Evolutionary conservation across 2,113 vertebrate species (phyloP).

Genomic region (Pollachius pollachius): DNA sequence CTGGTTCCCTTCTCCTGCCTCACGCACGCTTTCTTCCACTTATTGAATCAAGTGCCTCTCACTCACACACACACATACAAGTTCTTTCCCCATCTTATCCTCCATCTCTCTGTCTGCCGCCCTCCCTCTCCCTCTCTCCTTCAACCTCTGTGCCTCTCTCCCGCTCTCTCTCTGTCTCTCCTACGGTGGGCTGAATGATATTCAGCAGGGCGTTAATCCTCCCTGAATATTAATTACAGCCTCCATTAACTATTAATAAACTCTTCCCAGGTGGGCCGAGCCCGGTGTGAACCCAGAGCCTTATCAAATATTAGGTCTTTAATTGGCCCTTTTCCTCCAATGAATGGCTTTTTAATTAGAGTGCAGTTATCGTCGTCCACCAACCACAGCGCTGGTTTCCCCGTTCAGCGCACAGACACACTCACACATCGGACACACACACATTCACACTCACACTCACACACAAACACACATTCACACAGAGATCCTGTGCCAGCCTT

Average conservation of each 20-base stretch:
- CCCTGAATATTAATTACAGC: slow-evolving; percentile 71
- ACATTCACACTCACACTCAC: too few species aligned
- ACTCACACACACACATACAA: slow-evolving; percentile 16
- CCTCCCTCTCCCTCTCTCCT: slow-evolving; percentile 12
- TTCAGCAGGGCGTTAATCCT: slow-evolving; percentile 54
- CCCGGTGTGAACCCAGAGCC: slow-evolving; percentile 63
- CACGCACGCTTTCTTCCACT: too few species aligned
- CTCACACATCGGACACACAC: too few species aligned
- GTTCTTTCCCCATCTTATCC: slow-evolving; percentile 29
- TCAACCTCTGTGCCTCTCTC: background rate
- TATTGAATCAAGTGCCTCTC: too few species aligned
- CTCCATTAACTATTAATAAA: slow-evolving; percentile 74
- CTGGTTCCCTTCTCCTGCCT: background rate
- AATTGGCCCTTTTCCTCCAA: slow-evolving; percentile 72
- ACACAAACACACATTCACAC: too few species aligned
- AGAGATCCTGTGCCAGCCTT: slow-evolving; percentile 43
- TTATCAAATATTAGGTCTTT: slow-evolving; percentile 74
- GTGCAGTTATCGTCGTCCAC: slow-evolving; percentile 60
- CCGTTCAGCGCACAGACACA: slow-evolving; percentile 51
- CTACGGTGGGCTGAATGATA: slow-evolving; percentile 39
- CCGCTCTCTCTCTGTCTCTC: slow-evolving; percentile 2
- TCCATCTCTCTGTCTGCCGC: slow-evolving; percentile 22
- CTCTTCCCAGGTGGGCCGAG: slow-evolving; percentile 68
- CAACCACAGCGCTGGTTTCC: slow-evolving; percentile 48
- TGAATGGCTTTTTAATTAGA: slow-evolving; percentile 75